These are phyloP conservation scores for Nanorana parkeri DNA, from an alignment of 2,113 vertebrate species.

Conservation along the genomic window DNA sequence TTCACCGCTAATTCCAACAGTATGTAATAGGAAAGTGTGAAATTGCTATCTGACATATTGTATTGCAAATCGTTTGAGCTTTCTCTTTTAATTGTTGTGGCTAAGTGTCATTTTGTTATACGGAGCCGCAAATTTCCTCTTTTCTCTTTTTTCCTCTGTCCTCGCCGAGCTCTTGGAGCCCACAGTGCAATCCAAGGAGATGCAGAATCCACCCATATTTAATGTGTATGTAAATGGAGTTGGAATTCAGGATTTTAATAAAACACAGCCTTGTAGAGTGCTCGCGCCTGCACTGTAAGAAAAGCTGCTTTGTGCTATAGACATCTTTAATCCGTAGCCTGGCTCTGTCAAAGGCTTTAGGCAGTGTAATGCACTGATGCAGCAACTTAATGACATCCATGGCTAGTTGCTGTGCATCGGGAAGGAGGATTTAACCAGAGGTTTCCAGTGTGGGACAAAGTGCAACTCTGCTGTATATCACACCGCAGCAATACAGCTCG, in stretches of 20 bases:
- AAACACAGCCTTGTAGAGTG: constrained; percentile 49
- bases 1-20: no score
- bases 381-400: constrained; percentile 58
- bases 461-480: constrained; percentile 45
- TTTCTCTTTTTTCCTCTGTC: neutral
- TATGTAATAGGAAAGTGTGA: no score
- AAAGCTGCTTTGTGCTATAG: constrained; percentile 55
- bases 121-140: neutral
- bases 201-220: constrained; percentile 39
- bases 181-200: constrained; percentile 1
- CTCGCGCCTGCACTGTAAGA: constrained; percentile 37
- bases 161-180: neutral
- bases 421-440: constrained; percentile 47
- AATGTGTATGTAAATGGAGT: constrained; percentile 54
- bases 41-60: no score
- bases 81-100: neutral
- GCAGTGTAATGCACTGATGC: constrained; percentile 56
- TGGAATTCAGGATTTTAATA: constrained; percentile 51
- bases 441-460: constrained; percentile 47
- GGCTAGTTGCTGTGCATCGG: constrained; percentile 54
- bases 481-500: constrained; percentile 16
- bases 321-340: constrained; percentile 55
- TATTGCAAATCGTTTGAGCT: no score
- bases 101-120: neutral
- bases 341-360: constrained; percentile 56